These are phyloP conservation scores for Chrysolophus pictus DNA, from an alignment of 2,797 vertebrate genomes.

Conservation along the genomic window DNA sequence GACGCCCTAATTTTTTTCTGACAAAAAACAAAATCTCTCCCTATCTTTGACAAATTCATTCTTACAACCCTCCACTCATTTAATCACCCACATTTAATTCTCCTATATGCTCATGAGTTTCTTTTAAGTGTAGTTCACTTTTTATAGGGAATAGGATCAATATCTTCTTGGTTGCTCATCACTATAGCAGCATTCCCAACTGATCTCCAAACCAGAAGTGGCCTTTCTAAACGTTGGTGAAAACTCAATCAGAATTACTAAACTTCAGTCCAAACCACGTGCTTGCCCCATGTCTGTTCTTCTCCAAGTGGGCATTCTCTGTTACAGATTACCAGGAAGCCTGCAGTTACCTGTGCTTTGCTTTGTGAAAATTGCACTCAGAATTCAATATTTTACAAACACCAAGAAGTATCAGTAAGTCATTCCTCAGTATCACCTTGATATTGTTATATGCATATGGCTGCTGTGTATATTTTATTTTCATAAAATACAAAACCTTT, in stretches of 20 bases:
- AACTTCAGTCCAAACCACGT: background rate
- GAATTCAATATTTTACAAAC: background rate
- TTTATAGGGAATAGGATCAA: background rate
- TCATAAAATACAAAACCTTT: background rate
- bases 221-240: background rate
- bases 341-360: background rate
- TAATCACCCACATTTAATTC: background rate
- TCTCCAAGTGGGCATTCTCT: background rate
- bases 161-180: background rate
- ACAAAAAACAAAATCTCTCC: background rate
- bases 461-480: background rate
- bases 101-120: background rate
- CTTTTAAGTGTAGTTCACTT: background rate
- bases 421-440: rapidly evolving
- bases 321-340: background rate
- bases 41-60: background rate
- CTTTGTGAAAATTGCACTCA: background rate
- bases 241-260: background rate
- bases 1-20: background rate
- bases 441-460: background rate
- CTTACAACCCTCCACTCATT: background rate
- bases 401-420: background rate
- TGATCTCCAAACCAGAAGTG: background rate
- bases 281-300: background rate
- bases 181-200: background rate